Evolutionary conservation across 2,113 vertebrate species (phyloP), one percentile per base, ranked within the genome.

Genomic region (Isichthys henryi): DNA sequence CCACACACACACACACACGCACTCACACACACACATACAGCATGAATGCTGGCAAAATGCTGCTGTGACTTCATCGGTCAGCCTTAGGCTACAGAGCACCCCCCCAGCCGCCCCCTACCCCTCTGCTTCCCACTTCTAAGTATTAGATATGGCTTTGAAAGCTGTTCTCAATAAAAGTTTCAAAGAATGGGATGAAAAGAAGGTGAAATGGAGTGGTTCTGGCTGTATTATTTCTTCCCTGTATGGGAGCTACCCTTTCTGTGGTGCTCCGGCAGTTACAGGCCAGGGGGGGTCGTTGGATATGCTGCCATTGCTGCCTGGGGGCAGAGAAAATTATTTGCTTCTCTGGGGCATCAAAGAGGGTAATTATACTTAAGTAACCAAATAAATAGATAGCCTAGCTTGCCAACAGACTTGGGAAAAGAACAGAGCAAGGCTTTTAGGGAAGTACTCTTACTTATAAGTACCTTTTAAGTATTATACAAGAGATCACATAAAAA

Each of bases 91-190:
- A 86, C 50, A 9, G 50, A 17, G 6, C 89, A 1, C 82, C 88
- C 43, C 88, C 43, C 92, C 92, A 62, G 0, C 46, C 9, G 88
- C 91, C 58, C 89, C 89, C 93, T 91, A 93, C 89, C 92, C 93
- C 92, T 91, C 93, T 91, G 93, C 93, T 93, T 93, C 93, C 93
- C 87, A 93, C 91, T 23, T 85, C 80, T 80, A 66, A 62, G 86
- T 52, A 52, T 84, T 50, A 80, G 92, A 92, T 94, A 94, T 94
- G 93, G 93, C 94, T 94, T 94, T 94, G 93, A 95, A 95, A 96
- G 96, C 96, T 96, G 96, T 96, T 96, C 95, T 96, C 96, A 96
- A 97, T 96, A 96, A 96, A 96, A 93, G 95, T 96, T 96, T 95
- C 95, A 96, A 96, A 95, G 95, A 95, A 94, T 91, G 92, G 95